phyloP scores from a whole-genome alignment of 2,888 invertebrate species.

The Amorpha juglandis region DNA sequence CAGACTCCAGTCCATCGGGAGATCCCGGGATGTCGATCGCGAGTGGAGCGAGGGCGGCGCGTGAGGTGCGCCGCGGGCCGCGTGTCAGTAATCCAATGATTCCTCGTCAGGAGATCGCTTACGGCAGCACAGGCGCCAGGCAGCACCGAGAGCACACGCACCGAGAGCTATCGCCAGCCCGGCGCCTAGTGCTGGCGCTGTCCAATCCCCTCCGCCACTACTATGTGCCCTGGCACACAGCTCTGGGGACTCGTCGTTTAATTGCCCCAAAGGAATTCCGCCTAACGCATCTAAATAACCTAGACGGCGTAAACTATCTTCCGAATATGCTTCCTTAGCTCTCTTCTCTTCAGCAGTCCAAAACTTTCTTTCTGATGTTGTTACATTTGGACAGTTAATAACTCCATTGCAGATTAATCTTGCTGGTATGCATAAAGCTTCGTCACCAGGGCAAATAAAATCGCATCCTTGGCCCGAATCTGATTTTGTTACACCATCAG shows the following conservation, averaged over 20 bases:
- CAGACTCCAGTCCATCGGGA: conserved; percentile 79
- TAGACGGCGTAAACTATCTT: conserved; percentile 85
- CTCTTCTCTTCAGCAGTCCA: conserved; percentile 78
- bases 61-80: conserved; percentile 79
- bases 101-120: conserved; percentile 85
- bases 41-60: conserved; percentile 78
- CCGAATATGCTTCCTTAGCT: conserved; percentile 83
- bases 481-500: conserved; percentile 81
- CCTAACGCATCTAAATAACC: conserved; percentile 81
- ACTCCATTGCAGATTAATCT: conserved; percentile 94
- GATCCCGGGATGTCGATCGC: conserved; percentile 72
- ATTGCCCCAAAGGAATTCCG: conserved; percentile 74
- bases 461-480: conserved; percentile 87
- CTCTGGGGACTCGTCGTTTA: conserved; percentile 91
- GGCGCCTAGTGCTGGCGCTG: conserved; percentile 86
- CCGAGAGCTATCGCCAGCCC: conserved; percentile 84
- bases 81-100: conserved; percentile 86
- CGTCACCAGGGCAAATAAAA: conserved; percentile 94
- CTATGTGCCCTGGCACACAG: conserved; percentile 85
- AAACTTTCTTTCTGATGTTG: conserved; percentile 78
- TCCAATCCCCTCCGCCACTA: conserved; percentile 83
- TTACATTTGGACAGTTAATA: conserved; percentile 92
- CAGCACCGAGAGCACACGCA: conserved; percentile 82
- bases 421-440: conserved; percentile 92
- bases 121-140: conserved; percentile 86